Evolutionary conservation across 2,113 vertebrate genomes (phyloP).

Genomic region (Himantopus leucocephalus): DNA sequence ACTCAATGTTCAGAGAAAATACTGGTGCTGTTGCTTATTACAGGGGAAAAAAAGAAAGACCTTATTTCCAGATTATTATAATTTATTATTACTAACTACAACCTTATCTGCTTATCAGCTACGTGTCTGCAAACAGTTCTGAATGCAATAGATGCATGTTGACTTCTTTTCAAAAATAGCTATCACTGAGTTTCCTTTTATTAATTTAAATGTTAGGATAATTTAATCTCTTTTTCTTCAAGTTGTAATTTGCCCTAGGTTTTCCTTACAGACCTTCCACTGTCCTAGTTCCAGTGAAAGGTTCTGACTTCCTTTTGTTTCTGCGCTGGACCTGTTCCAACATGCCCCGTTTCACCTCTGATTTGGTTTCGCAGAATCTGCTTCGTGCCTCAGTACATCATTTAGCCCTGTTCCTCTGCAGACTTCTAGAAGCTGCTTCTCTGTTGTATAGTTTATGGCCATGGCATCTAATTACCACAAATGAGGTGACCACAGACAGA

Average conservation of each 20-base stretch:
- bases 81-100: neutral
- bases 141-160: neutral
- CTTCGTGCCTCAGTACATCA: neutral
- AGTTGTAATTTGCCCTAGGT: neutral
- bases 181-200: neutral
- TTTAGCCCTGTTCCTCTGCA: neutral
- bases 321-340: neutral
- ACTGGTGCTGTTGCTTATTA: neutral
- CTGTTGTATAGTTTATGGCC: neutral
- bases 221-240: neutral
- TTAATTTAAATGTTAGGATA: neutral
- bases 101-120: neutral
- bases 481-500: neutral
- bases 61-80: neutral
- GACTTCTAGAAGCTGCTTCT: neutral
- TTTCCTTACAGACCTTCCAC: neutral
- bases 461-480: neutral
- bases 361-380: neutral
- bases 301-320: neutral
- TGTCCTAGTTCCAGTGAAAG: neutral
- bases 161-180: neutral
- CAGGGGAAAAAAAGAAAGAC: neutral
- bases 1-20: neutral
- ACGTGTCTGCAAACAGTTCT: neutral
- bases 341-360: neutral